Evolutionary conservation across 2,797 vertebrate genomes (phyloP).

Genomic region (Spheniscus humboldti): DNA sequence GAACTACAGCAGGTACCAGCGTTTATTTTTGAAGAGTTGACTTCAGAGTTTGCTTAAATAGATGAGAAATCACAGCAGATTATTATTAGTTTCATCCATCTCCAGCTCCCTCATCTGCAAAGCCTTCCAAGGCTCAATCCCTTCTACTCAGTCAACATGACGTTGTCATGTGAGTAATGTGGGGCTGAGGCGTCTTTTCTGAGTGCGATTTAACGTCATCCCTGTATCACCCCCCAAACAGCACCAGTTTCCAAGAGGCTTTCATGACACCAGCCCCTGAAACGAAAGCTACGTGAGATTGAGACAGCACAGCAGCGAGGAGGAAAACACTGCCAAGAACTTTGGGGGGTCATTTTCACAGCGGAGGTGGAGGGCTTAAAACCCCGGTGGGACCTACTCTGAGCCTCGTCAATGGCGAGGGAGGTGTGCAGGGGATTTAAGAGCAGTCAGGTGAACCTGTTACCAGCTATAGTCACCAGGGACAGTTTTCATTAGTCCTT

Average conservation of each 20-base stretch:
- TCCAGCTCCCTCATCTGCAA: not conserved
- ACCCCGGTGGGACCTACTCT: not conserved
- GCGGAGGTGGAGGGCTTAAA: not conserved
- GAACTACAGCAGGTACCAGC: not conserved
- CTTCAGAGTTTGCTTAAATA: constrained; percentile 1
- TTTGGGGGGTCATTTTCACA: rapidly evolving
- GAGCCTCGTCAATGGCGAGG: not conserved
- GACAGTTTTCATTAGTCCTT: not conserved
- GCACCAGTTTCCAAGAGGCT: not conserved
- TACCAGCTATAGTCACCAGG: not conserved
- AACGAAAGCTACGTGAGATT: not conserved
- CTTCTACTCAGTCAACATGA: not conserved
- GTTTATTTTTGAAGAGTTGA: not conserved
- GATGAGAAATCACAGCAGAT: not conserved
- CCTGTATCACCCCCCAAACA: not conserved
- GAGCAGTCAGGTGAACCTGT: not conserved
- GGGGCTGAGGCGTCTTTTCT: not conserved
- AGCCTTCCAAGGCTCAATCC: not conserved
- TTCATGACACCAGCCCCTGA: not conserved
- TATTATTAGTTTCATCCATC: not conserved
- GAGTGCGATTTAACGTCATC: not conserved
- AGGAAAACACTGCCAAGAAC: not conserved
- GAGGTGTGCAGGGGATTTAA: not conserved
- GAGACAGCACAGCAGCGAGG: rapidly evolving
- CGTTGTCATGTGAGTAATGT: not conserved